Conservation (phyloP, 2,888 invertebrate genomes). For the Falcaria lacertinaria region DNA sequence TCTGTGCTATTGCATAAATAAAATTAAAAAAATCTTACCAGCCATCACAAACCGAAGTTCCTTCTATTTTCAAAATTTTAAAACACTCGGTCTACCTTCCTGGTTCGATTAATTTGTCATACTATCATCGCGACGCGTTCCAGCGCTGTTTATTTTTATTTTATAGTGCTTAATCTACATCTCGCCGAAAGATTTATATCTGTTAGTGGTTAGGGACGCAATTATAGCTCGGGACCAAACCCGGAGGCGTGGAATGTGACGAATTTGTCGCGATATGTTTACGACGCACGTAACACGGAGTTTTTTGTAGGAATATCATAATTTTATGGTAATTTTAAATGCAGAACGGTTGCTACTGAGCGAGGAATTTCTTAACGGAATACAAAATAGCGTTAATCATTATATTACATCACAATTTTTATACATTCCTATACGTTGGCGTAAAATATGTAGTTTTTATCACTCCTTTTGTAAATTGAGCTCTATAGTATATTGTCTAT, state of each 20-base stretch:
- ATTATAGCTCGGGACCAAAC: conserved; percentile 43
- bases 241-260: conserved; percentile 37
- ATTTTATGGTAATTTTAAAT: conserved; percentile 10
- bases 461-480: too few relatives aligned
- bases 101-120: conserved; percentile 58
- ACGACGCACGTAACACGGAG: background rate
- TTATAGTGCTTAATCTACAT: conserved; percentile 43
- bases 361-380: background rate
- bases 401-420: too few relatives aligned
- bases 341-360: background rate
- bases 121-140: conserved; percentile 46
- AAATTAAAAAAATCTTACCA: too few relatives aligned
- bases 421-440: too few relatives aligned
- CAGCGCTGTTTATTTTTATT: conserved; percentile 47
- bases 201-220: conserved; percentile 34
- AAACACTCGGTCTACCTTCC: conserved; percentile 35
- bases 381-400: background rate
- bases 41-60: too few relatives aligned
- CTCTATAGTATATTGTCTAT: too few relatives aligned
- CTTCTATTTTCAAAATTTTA: conserved; percentile 58
- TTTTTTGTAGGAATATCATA: conserved; percentile 14
- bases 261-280: conserved; percentile 21
- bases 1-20: too few relatives aligned
- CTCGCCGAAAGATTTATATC: conserved; percentile 53
- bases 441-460: too few relatives aligned